phyloP scores from a whole-genome alignment of 2,797 vertebrate species.

The Jordanella pulchra region DNA sequence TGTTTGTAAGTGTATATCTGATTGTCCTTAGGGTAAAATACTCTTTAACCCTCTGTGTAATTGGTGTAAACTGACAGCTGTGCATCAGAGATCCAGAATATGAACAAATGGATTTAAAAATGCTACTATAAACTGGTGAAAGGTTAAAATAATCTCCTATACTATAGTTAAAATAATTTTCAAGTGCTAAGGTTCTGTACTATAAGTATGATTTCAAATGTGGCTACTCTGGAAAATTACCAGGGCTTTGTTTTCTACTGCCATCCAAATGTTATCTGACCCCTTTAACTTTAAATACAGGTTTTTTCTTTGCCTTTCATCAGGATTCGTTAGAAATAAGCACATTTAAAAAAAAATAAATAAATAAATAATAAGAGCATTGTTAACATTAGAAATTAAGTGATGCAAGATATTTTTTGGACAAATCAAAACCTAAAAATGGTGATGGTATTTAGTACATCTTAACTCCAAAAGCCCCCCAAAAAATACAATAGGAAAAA shows the following conservation, averaged over 20 bases:
- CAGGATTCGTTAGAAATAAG: neutral
- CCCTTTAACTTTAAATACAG: neutral
- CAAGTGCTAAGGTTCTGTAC: neutral
- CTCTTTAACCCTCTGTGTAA: neutral
- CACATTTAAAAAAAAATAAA: too few relatives aligned
- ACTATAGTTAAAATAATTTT: too few relatives aligned
- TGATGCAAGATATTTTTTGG: neutral
- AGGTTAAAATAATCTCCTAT: neutral
- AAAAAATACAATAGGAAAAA: neutral
- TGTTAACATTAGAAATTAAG: neutral
- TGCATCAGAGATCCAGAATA: constrained; percentile 2
- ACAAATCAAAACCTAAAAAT: neutral
- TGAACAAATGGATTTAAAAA: neutral
- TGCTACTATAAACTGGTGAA: neutral
- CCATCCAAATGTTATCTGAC: neutral
- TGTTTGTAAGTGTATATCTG: neutral
- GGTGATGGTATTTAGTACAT: neutral
- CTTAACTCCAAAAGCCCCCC: neutral
- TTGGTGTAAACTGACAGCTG: constrained; percentile 9
- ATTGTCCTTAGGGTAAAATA: constrained; percentile 11
- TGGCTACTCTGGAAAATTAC: neutral
- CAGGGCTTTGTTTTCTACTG: neutral
- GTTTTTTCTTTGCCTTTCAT: neutral
- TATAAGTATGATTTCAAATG: neutral
- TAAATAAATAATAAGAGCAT: too few relatives aligned